Conservation (phyloP, 2,797 vertebrate genomes). For the Dipus sagitta region DNA sequence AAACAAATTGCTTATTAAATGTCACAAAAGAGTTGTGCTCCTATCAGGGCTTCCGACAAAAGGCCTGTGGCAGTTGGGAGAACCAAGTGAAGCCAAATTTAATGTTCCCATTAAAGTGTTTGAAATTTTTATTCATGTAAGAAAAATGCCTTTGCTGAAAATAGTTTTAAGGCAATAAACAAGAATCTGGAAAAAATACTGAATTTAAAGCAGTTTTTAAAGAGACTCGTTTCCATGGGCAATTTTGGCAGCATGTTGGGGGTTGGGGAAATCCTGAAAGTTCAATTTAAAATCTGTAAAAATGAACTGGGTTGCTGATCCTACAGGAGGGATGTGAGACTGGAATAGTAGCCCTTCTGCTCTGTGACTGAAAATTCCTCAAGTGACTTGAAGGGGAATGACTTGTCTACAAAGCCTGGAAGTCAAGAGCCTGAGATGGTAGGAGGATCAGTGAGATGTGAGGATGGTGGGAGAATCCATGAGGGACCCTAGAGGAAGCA, state of each 20-base stretch:
- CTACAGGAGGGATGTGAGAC: not conserved
- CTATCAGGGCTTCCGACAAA: not conserved
- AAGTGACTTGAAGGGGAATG: fast-evolving
- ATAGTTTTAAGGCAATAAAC: constrained; percentile 77
- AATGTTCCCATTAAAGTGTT: constrained; percentile 70
- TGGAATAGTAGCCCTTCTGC: not conserved
- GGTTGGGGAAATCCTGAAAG: constrained; percentile 53
- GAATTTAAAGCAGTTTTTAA: constrained; percentile 77
- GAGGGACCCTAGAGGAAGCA: too few species aligned
- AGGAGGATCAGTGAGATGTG: not conserved
- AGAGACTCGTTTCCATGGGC: constrained; percentile 61
- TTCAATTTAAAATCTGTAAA: constrained; percentile 57
- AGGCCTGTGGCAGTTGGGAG: constrained; percentile 45
- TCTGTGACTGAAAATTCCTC: not conserved
- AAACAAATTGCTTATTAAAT: constrained; percentile 4
- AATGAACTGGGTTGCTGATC: not conserved
- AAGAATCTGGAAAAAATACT: constrained; percentile 68
- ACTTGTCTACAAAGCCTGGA: not conserved
- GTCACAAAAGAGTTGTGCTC: not conserved
- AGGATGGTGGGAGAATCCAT: not conserved
- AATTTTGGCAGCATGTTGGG: constrained; percentile 32
- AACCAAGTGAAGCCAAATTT: constrained; percentile 41
- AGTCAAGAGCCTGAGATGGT: not conserved
- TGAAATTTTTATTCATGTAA: constrained; percentile 77
- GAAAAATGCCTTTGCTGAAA: constrained; percentile 75